These are phyloP conservation scores for Phymorhynchus buccinoides DNA, from an alignment of 1,140 invertebrate species.

Conservation along the genomic window DNA sequence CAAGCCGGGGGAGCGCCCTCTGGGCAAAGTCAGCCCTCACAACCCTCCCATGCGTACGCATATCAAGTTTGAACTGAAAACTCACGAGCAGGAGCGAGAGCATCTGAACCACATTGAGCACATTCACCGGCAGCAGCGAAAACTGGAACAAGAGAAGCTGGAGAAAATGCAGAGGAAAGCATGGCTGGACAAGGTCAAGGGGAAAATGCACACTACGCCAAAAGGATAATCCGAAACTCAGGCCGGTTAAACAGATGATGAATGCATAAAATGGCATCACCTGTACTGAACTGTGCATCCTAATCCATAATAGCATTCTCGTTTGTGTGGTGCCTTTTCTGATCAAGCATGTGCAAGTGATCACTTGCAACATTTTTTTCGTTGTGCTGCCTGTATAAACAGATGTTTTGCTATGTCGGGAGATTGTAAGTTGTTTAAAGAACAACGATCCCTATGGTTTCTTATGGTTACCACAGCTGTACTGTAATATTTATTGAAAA, in stretches of 20 bases:
- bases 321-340: too few relatives aligned
- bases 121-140: slow-evolving; percentile 48
- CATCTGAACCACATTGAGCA: slow-evolving; percentile 59
- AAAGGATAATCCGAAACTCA: not conserved
- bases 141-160: slow-evolving; percentile 50
- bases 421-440: too few relatives aligned
- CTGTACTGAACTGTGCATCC: too few relatives aligned
- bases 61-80: slow-evolving; percentile 67
- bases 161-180: slow-evolving; percentile 62
- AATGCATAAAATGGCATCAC: too few relatives aligned
- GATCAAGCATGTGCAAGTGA: too few relatives aligned
- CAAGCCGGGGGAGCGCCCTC: slow-evolving; percentile 53
- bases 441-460: too few relatives aligned
- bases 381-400: too few relatives aligned
- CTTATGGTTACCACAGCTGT: too few relatives aligned
- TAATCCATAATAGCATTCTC: too few relatives aligned
- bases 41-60: slow-evolving; percentile 68
- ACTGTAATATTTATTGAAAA: too few relatives aligned
- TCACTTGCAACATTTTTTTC: too few relatives aligned
- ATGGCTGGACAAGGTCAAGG: slow-evolving; percentile 65
- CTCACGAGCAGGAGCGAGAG: slow-evolving; percentile 66
- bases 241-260: not conserved
- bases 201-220: not conserved
- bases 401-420: too few relatives aligned
- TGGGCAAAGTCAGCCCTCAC: slow-evolving; percentile 64